phyloP scores from a whole-genome alignment of 1,140 invertebrate species.

The Tachypleus tridentatus region DNA sequence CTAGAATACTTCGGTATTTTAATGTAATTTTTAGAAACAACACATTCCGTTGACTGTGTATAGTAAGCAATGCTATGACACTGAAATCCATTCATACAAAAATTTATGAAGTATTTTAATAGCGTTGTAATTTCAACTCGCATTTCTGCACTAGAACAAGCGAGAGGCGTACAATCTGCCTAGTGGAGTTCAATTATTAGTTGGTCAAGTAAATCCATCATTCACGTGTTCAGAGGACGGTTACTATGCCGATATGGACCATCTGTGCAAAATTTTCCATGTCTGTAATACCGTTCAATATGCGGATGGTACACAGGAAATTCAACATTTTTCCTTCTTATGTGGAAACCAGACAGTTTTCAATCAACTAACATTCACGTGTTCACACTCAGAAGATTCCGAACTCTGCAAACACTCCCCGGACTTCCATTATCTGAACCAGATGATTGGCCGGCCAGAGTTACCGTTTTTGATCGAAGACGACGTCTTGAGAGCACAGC shows the following conservation, averaged over 20 bases:
- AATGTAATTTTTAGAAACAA: too few species aligned
- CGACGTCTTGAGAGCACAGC: too few species aligned
- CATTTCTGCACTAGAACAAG: background rate
- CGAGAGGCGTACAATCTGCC: background rate
- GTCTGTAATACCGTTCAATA: constrained; percentile 25
- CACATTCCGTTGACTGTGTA: too few species aligned
- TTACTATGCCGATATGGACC: constrained; percentile 30
- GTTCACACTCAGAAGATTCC: background rate
- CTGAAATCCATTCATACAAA: too few species aligned
- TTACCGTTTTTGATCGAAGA: too few species aligned
- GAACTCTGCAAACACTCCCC: background rate
- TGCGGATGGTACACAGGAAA: background rate
- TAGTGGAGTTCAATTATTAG: background rate
- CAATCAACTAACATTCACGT: background rate
- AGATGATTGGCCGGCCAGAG: background rate
- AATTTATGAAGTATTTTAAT: too few species aligned
- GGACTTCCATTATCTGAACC: background rate
- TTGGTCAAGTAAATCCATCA: background rate
- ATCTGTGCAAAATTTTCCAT: constrained; percentile 30
- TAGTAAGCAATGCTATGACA: too few species aligned
- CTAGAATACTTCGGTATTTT: too few species aligned
- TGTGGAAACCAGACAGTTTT: background rate
- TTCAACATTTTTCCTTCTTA: background rate
- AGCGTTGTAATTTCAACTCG: too few species aligned
- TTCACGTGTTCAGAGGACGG: constrained; percentile 22